Evolutionary conservation across 2,888 invertebrate species (phyloP).

Genomic region (Chaetoderma sp.): DNA sequence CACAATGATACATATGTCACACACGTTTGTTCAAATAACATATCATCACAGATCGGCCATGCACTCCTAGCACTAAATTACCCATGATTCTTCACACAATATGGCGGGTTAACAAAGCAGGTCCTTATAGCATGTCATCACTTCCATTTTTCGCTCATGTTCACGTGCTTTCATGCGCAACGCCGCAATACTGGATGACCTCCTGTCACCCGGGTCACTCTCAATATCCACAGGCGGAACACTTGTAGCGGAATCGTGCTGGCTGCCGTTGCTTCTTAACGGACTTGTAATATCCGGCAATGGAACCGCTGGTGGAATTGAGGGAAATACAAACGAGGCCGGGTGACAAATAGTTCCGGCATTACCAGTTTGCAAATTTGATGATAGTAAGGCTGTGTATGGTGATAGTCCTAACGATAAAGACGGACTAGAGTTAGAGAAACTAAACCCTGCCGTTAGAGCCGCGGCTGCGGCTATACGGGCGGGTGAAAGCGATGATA

Average conservation of each 20-base stretch:
- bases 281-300: conserved; percentile 25
- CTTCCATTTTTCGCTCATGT: conserved; percentile 49
- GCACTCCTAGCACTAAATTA: too few relatives aligned
- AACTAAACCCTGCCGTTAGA: conserved; percentile 10
- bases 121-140: conserved; percentile 13
- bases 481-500: neutral
- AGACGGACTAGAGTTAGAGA: conserved; percentile 8
- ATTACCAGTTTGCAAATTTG: too few relatives aligned
- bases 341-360: too few relatives aligned
- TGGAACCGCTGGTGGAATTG: conserved; percentile 43
- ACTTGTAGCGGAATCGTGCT: neutral
- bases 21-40: too few relatives aligned
- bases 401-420: conserved; percentile 23
- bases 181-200: conserved; percentile 52
- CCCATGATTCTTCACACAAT: too few relatives aligned
- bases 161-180: conserved; percentile 53
- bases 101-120: conserved; percentile 12
- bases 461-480: neutral
- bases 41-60: too few relatives aligned
- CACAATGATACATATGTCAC: too few relatives aligned
- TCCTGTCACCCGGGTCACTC: conserved; percentile 37
- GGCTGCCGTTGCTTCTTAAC: too few relatives aligned
- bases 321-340: conserved; percentile 35
- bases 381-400: too few relatives aligned
- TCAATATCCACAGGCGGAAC: neutral